Conservation (phyloP, 2,888 invertebrate genomes). For the Troilus luridus region DNA sequence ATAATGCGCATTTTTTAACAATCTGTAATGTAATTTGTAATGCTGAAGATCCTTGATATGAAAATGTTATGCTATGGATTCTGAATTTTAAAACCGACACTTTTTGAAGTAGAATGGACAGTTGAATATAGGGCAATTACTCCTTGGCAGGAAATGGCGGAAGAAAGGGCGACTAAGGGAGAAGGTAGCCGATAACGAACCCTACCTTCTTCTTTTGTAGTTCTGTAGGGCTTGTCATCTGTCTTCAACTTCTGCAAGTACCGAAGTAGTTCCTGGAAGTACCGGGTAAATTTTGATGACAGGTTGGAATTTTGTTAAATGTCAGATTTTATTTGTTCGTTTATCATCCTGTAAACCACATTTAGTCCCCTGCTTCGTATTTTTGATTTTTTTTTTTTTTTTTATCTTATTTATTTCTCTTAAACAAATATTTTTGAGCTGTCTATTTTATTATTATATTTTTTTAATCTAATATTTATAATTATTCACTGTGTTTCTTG, state of each 20-base stretch:
- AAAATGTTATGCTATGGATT: not conserved
- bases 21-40: no score
- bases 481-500: no score
- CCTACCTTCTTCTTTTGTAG: not conserved
- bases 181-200: not conserved
- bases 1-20: no score
- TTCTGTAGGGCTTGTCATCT: not conserved
- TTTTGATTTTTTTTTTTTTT: no score
- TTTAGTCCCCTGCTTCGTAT: no score
- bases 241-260: not conserved
- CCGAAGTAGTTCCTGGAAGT: no score
- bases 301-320: not conserved
- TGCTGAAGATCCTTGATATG: not conserved
- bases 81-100: not conserved
- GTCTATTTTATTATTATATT: no score
- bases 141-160: not conserved
- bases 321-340: not conserved
- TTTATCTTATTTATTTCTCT: no score
- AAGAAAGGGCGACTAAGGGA: not conserved
- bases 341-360: no score
- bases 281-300: not conserved
- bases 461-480: no score
- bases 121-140: constrained; percentile 4
- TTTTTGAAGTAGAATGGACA: not conserved
- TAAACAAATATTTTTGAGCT: no score